Conservation (phyloP, 2,888 invertebrate species). For the Endotricha flammealis region DNA sequence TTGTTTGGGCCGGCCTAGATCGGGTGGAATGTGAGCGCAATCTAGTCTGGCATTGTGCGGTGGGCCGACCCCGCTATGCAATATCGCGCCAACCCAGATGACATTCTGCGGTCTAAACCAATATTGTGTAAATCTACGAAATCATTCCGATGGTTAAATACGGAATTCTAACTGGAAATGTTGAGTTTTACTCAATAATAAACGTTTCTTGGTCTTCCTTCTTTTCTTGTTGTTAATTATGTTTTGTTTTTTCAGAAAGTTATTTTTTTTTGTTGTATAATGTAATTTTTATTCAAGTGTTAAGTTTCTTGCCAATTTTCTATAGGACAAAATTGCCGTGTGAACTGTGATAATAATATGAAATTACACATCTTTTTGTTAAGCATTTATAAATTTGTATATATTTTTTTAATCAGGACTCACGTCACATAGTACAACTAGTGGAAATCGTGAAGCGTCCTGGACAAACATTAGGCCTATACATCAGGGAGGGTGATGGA, state of each 20-base stretch:
- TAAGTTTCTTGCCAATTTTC: too few relatives aligned
- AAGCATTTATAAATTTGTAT: conserved; percentile 6
- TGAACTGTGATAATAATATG: too few relatives aligned
- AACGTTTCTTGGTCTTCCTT: too few relatives aligned
- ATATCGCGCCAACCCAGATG: conserved; percentile 27
- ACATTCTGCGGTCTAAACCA: conserved; percentile 26
- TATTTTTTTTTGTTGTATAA: too few relatives aligned
- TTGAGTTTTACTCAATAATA: too few relatives aligned
- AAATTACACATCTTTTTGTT: conserved; percentile 3
- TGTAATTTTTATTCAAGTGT: too few relatives aligned
- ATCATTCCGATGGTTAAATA: conserved; percentile 4
- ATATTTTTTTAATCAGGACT: conserved; percentile 67
- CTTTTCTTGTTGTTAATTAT: too few relatives aligned
- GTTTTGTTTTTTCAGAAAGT: too few relatives aligned
- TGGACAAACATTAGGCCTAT: conserved; percentile 97
- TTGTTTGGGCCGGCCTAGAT: conserved; percentile 68
- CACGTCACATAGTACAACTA: conserved; percentile 89
- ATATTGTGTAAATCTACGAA: conserved; percentile 19
- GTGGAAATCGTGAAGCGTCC: conserved; percentile 99
- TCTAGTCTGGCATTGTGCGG: conserved; percentile 62
- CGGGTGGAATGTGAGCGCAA: conserved; percentile 67
- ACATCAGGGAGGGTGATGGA: conserved; percentile 99
- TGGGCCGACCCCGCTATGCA: conserved; percentile 26
- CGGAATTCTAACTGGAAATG: too few relatives aligned
- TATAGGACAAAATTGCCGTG: too few relatives aligned